Conservation (phyloP, 2,113 vertebrate genomes). For the Elachura formosa region DNA sequence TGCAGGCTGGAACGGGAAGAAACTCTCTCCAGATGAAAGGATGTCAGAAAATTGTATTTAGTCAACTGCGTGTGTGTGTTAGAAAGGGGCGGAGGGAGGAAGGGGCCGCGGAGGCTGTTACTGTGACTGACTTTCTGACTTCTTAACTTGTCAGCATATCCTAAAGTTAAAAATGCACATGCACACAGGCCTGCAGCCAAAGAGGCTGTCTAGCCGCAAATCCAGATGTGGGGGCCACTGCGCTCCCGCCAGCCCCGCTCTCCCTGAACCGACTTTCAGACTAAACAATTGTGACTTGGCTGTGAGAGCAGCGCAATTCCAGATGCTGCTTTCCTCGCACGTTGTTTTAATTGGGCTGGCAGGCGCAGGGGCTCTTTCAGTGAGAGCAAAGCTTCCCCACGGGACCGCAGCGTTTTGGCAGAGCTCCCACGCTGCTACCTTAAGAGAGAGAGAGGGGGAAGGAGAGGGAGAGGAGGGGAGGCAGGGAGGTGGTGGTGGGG, state of each 20-base stretch:
- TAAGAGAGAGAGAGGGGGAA: constrained; percentile 67
- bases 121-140: constrained; percentile 78
- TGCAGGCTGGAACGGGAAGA: constrained; percentile 57
- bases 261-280: constrained; percentile 82
- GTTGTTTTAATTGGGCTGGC: constrained; percentile 85
- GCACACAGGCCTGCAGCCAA: constrained; percentile 79
- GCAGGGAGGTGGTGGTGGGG: constrained; percentile 59
- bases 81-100: constrained; percentile 64
- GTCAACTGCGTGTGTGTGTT: constrained; percentile 46
- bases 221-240: constrained; percentile 81
- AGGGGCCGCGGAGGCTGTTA: constrained; percentile 48
- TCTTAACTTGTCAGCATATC: constrained; percentile 85
- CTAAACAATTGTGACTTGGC: constrained; percentile 98
- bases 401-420: constrained; percentile 77
- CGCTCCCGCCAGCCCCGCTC: constrained; percentile 72
- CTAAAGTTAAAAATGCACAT: constrained; percentile 81
- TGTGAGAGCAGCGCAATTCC: constrained; percentile 90
- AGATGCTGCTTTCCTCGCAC: constrained; percentile 86
- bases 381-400: constrained; percentile 74
- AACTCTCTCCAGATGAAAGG: constrained; percentile 65
- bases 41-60: constrained; percentile 67
- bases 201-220: constrained; percentile 78
- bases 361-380: constrained; percentile 82
- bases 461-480: constrained; percentile 43
- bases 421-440: constrained; percentile 71